Conservation (phyloP, 2,888 invertebrate species). For the Dynastes tityus region DNA sequence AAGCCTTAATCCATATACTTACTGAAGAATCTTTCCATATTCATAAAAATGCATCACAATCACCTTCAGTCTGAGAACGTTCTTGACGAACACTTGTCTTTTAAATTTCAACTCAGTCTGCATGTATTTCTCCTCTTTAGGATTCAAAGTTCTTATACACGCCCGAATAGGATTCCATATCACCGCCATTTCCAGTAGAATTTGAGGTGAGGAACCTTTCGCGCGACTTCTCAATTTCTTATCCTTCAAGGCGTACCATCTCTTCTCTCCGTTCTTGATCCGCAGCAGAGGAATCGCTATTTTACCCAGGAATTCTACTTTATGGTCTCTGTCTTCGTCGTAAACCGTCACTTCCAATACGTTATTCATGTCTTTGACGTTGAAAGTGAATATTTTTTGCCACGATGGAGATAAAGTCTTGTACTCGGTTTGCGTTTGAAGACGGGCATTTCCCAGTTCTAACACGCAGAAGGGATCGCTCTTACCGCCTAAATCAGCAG, state of each 20-base stretch:
- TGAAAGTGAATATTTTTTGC: slow-evolving; percentile 99
- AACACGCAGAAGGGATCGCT: slow-evolving; percentile 99
- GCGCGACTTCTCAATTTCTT: slow-evolving; percentile 91
- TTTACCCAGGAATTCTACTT: slow-evolving; percentile 97
- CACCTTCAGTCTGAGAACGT: slow-evolving; percentile 92
- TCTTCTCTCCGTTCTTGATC: slow-evolving; percentile 91
- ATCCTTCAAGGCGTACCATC: slow-evolving; percentile 98
- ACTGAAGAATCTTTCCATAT: slow-evolving; percentile 93
- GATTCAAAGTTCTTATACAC: slow-evolving; percentile 93
- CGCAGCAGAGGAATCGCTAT: slow-evolving; percentile 83
- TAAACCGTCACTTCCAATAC: slow-evolving; percentile 95
- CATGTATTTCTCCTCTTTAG: slow-evolving; percentile 96
- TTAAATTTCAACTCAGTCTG: slow-evolving; percentile 96
- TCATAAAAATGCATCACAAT: slow-evolving; percentile 93
- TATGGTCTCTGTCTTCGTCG: slow-evolving; percentile 98
- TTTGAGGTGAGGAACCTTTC: slow-evolving; percentile 94
- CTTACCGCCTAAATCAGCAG: slow-evolving; percentile 97
- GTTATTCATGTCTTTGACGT: slow-evolving; percentile 96
- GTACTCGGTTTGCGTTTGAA: slow-evolving; percentile 99
- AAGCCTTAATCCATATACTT: slow-evolving; percentile 68
- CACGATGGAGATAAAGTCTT: slow-evolving; percentile 97
- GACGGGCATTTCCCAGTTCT: slow-evolving; percentile 93
- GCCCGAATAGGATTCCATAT: slow-evolving; percentile 95
- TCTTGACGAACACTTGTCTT: slow-evolving; percentile 92
- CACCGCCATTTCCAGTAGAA: slow-evolving; percentile 92